phyloP scores from a whole-genome alignment of 2,113 vertebrate genomes.

The Glaucidium brasilianum region DNA sequence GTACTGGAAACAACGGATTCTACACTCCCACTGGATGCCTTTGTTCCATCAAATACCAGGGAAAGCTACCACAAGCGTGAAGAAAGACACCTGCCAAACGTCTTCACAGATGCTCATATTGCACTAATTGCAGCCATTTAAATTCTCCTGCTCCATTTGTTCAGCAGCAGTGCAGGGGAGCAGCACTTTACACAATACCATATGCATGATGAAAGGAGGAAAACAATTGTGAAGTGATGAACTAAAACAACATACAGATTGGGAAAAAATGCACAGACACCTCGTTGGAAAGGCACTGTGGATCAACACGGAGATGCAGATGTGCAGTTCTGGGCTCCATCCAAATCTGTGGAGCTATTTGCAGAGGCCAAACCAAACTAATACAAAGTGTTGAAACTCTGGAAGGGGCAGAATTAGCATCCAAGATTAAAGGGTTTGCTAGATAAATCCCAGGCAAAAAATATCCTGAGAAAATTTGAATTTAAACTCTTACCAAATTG shows the following conservation, averaged over 20 bases:
- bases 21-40: accelerated
- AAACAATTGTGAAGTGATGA: neutral
- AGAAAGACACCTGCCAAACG: neutral
- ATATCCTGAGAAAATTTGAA: neutral
- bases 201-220: neutral
- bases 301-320: neutral
- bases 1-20: neutral
- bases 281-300: accelerated
- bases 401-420: neutral
- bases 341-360: neutral
- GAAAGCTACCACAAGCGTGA: neutral
- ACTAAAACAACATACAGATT: neutral
- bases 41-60: neutral
- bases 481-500: neutral
- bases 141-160: neutral
- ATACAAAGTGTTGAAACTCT: neutral
- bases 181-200: neutral
- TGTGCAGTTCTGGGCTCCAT: neutral
- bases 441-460: neutral
- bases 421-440: neutral
- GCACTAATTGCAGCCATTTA: neutral
- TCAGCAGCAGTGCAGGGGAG: neutral
- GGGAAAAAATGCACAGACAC: neutral
- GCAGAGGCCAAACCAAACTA: neutral
- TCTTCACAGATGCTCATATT: neutral